Evolutionary conservation across 2,888 invertebrate genomes (phyloP).

Genomic region (Trichogramma evanescens): DNA sequence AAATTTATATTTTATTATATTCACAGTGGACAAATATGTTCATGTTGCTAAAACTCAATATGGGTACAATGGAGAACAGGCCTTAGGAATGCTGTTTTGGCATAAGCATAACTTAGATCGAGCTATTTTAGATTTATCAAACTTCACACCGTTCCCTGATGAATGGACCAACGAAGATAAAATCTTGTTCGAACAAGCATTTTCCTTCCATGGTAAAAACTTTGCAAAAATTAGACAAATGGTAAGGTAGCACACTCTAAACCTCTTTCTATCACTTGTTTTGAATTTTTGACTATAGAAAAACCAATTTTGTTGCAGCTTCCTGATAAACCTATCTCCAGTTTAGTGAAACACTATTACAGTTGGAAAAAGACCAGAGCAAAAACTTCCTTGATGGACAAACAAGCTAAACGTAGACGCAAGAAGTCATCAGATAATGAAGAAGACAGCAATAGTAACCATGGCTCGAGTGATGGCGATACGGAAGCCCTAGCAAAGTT

Average conservation of each 20-base stretch:
- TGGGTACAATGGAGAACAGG: constrained; percentile 95
- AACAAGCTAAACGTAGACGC: constrained; percentile 54
- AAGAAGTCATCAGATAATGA: no score
- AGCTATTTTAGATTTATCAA: constrained; percentile 87
- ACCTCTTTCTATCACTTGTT: neutral
- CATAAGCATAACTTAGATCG: constrained; percentile 92
- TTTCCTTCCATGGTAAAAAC: constrained; percentile 96
- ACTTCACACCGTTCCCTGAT: constrained; percentile 95
- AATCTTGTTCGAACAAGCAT: constrained; percentile 95
- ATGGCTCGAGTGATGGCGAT: constrained; percentile 65
- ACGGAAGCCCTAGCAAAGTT: constrained; percentile 77
- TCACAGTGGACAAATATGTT: constrained; percentile 88
- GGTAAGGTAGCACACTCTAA: constrained; percentile 53
- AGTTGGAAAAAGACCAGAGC: constrained; percentile 96
- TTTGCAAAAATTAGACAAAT: constrained; percentile 96
- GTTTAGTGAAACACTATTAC: constrained; percentile 94
- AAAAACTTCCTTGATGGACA: constrained; percentile 88
- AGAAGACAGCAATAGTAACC: no score
- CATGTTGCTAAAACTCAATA: constrained; percentile 92
- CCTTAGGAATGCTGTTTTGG: constrained; percentile 96
- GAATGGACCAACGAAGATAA: constrained; percentile 98
- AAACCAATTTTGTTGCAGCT: constrained; percentile 54
- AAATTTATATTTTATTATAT: neutral
- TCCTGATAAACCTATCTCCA: constrained; percentile 94
- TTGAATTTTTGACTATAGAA: neutral